A percentile compares a stretch with the other conserved stretches of the same genome.
Evolutionary conservation across 2,797 vertebrate genomes (phyloP).

Genomic region (Meda fulgida): DNA sequence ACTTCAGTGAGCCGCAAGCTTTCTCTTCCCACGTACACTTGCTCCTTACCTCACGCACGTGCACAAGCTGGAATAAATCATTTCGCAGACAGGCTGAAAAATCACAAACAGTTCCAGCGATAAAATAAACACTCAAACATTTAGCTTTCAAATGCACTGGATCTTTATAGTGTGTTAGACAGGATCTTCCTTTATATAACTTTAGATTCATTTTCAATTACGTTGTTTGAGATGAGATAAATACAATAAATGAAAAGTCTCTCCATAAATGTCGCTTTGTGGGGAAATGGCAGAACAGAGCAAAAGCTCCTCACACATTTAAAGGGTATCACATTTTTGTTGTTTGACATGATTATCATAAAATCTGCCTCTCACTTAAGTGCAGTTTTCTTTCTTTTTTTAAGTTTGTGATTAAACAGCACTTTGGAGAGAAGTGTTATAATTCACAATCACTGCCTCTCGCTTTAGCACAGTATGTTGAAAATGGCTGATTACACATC

Average conservation of each 20-base stretch:
- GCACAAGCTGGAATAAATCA: not conserved
- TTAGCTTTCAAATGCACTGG: not conserved
- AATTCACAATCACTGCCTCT: conserved; percentile 51
- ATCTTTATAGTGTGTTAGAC: not conserved
- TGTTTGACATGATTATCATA: conserved; percentile 29
- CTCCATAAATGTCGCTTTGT: not conserved
- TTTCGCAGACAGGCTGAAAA: not conserved
- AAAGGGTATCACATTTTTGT: conserved; percentile 7
- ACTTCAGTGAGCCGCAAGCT: conserved; percentile 29
- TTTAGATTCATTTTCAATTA: not conserved
- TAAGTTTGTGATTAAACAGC: conserved; percentile 49
- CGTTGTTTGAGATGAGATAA: conserved; percentile 10
- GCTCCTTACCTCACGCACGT: not conserved
- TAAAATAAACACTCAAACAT: conserved; percentile 2
- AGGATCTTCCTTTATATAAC: not conserved
- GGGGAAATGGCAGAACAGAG: not conserved
- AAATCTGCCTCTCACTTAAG: conserved; percentile 5
- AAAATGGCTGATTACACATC: conserved; percentile 57
- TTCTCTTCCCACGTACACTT: conserved; percentile 23
- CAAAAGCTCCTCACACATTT: not conserved
- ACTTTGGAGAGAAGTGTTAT: conserved; percentile 36
- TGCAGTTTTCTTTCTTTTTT: not conserved
- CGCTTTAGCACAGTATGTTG: conserved; percentile 41
- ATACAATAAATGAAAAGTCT: not conserved
- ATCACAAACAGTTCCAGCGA: not conserved